These are phyloP conservation scores for Toxostoma redivivum DNA, from an alignment of 2,113 vertebrate species.

Conservation along the genomic window DNA sequence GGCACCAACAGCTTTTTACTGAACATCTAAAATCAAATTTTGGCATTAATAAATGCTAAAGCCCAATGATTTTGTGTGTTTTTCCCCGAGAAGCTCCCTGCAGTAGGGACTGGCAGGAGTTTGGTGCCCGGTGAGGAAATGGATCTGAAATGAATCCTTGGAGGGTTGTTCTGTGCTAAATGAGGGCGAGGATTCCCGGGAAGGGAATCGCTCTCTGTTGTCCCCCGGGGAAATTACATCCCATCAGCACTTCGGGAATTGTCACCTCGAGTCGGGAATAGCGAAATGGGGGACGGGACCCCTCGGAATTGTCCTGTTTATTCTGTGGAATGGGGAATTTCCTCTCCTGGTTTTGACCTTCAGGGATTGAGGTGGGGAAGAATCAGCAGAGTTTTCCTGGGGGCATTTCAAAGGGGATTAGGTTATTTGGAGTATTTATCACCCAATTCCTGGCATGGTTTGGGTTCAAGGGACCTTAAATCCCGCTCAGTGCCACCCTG, in stretches of 20 bases:
- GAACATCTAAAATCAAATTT: neutral
- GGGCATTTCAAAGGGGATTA: accelerated
- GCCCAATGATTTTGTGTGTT: neutral
- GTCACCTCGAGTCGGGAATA: neutral
- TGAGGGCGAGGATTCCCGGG: neutral
- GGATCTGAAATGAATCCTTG: neutral
- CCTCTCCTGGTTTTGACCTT: neutral
- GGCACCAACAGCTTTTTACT: neutral
- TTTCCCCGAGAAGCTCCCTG: neutral
- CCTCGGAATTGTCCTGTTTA: neutral
- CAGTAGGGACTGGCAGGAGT: accelerated
- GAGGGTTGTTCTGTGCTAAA: neutral
- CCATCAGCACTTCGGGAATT: neutral
- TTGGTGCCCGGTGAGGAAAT: neutral
- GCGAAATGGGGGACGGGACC: accelerated
- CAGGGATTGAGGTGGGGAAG: neutral
- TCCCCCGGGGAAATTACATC: neutral
- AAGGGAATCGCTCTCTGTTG: neutral
- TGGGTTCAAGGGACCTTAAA: accelerated
- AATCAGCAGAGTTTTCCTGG: accelerated
- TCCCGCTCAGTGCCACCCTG: accelerated
- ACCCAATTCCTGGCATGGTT: neutral
- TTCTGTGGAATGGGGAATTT: neutral
- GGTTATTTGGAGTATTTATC: neutral
- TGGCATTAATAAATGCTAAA: neutral